Conservation (phyloP, 2,797 vertebrate genomes). For the Perodicticus potto region DNA sequence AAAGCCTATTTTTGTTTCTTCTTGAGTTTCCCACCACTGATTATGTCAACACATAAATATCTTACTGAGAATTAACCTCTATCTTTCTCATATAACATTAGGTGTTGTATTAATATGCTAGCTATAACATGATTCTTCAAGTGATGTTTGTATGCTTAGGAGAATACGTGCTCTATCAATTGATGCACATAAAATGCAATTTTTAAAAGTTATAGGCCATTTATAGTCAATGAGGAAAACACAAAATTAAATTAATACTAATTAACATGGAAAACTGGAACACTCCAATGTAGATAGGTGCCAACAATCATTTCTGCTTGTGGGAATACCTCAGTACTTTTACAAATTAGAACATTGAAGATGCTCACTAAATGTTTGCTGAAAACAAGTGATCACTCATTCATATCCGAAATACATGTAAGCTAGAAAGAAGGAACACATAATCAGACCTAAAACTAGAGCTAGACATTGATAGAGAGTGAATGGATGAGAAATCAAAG, state of each 20-base stretch:
- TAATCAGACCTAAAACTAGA: neutral
- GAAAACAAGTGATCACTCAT: neutral
- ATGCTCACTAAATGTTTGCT: neutral
- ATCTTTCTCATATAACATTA: neutral
- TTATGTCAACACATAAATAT: neutral
- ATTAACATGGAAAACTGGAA: neutral
- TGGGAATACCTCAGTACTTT: neutral
- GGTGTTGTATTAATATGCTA: neutral
- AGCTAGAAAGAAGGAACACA: neutral
- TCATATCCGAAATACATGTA: neutral
- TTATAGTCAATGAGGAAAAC: neutral
- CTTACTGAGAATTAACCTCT: neutral
- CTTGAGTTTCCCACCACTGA: neutral
- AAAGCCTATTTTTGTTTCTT: neutral
- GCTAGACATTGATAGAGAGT: neutral
- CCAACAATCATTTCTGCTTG: neutral
- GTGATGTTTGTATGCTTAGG: neutral
- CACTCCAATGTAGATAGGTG: neutral
- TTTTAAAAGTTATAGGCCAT: neutral
- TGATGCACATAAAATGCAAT: neutral
- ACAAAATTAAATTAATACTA: neutral
- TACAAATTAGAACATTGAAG: neutral
- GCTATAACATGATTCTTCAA: neutral
- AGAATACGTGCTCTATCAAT: neutral
- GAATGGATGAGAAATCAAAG: neutral